Percentiles rank a stretch among this genome's conserved stretches.
Evolutionary conservation across 2,888 invertebrate species (phyloP).

Genomic region (Gastracanthus pulcherrimus): DNA sequence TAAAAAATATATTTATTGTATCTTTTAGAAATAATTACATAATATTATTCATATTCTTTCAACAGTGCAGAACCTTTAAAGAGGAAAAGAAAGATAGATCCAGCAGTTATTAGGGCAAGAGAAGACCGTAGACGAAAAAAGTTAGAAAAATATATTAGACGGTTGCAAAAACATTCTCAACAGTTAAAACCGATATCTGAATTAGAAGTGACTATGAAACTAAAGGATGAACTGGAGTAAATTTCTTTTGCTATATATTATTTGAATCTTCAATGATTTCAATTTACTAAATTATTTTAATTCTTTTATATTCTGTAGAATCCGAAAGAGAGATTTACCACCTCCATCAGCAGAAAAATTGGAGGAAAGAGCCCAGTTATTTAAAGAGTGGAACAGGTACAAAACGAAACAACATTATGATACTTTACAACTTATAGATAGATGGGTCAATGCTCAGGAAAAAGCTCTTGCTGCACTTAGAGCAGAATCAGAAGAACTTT

Average conservation of each 20-base stretch:
- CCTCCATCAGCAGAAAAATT: constrained; percentile 80
- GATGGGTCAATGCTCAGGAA: constrained; percentile 84
- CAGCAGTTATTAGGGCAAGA: constrained; percentile 87
- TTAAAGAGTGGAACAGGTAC: constrained; percentile 88
- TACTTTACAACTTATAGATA: constrained; percentile 85
- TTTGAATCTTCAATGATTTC: too few relatives aligned
- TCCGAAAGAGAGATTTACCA: constrained; percentile 78
- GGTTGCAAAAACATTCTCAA: constrained; percentile 87
- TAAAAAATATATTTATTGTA: constrained; percentile 3
- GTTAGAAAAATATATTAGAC: constrained; percentile 91
- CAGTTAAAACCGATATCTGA: constrained; percentile 96
- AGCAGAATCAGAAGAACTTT: constrained; percentile 90
- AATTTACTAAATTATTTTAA: not conserved
- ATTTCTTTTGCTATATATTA: constrained; percentile 47
- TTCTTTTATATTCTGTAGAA: constrained; percentile 40
- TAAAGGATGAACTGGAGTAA: constrained; percentile 84
- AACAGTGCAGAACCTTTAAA: constrained; percentile 91
- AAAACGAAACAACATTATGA: constrained; percentile 82
- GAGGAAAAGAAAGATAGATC: constrained; percentile 92
- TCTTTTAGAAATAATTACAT: not conserved
- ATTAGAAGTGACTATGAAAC: constrained; percentile 84
- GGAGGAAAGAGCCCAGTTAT: constrained; percentile 83
- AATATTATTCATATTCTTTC: too few relatives aligned
- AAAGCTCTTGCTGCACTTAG: constrained; percentile 89
- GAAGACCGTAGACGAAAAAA: constrained; percentile 90